Percentiles rank a stretch among this genome's conserved stretches.
phyloP scores from a whole-genome alignment of 2,113 vertebrate species.

The Blennius ocellaris region DNA sequence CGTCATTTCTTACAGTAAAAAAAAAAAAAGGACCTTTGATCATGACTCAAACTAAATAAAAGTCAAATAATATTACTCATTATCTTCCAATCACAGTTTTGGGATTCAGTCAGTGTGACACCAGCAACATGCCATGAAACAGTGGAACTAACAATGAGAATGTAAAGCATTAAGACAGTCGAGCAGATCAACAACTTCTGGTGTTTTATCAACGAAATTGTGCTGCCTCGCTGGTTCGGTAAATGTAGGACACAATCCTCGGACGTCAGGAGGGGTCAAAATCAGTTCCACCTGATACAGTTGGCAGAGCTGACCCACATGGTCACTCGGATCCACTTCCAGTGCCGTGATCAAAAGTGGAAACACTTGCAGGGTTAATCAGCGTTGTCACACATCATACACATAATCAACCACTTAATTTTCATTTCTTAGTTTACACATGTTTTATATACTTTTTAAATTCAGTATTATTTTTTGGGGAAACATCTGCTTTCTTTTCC shows the following conservation, averaged over 20 bases:
- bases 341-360: not conserved
- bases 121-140: no score
- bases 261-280: conserved; percentile 12
- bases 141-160: no score
- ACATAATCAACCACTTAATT: not conserved
- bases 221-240: not conserved
- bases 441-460: no score
- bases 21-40: conserved; percentile 18
- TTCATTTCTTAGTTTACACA: not conserved
- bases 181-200: not conserved
- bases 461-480: no score
- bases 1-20: conserved; percentile 11
- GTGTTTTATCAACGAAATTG: conserved; percentile 4
- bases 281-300: not conserved
- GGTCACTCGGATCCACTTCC: not conserved
- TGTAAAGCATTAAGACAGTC: not conserved
- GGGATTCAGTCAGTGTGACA: not conserved
- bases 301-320: not conserved
- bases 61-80: not conserved
- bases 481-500: no score
- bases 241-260: conserved; percentile 1
- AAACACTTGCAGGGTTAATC: conserved; percentile 10
- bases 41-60: conserved; percentile 8
- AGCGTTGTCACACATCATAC: not conserved
- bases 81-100: not conserved